Base-by-base conservation (phyloP, 2,888 invertebrate species). In the Hydrotaea cyrtoneurina region DNA sequence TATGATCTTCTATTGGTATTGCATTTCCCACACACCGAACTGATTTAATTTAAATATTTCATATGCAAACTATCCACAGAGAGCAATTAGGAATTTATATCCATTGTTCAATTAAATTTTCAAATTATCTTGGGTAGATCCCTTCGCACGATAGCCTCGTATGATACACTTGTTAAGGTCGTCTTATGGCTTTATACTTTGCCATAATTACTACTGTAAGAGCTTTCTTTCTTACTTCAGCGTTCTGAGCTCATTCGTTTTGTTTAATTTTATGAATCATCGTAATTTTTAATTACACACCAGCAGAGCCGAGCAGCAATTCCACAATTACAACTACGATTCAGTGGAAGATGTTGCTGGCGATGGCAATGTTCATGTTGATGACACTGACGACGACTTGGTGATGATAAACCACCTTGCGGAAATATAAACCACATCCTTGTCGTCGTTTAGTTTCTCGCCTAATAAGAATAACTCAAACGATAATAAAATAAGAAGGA, bases 201-300 rank as follows among this genome's bases (percentile, higher is more conserved):
- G 4, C 31, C 46, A 46, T 69, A 69, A 69, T 69, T 46, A 69
- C 69, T 21, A 17, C 8, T 23, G 43, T 21, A 13, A 21, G 31
- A 46, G 21, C 19, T 62, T 62, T 5, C 39, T 31, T 15, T 5
- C 46, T 43, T 69, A n/a, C 7, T 31, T 31, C 31, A 2, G 2
- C 7, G 3, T 31, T 66, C 39, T 39, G 11, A 11, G 19, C 36
- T 43, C 21, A 43, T 23, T 69, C 69, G 69, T 46, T 69, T 46
- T 69, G 43, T 19, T n/a, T 43, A 39, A 21, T 85, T 80, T 82
- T 82, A 85, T 80, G 79, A 85, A 82, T 82, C 79, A 79, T 85
- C 81, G 82, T 85, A 82, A 85, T 85, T 85, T 85, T 82, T 85
- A 85, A 85, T 85, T 85, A 85, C 82, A 62, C 43, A 77, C 23